Conservation (phyloP, 2,797 vertebrate genomes). For the Salmo trutta region DNA sequence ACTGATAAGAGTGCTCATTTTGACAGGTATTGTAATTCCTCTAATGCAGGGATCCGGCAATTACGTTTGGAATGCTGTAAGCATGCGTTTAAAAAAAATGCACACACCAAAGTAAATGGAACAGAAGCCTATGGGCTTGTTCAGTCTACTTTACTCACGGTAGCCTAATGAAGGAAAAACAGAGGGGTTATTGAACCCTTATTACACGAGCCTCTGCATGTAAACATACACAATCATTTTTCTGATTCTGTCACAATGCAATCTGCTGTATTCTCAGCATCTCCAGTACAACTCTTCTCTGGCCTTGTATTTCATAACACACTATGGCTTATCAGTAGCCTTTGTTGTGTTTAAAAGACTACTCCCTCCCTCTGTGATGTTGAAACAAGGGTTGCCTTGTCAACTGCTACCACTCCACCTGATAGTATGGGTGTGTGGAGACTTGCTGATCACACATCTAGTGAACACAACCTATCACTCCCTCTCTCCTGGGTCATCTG, state of each 20-base stretch:
- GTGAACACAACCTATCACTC: background rate
- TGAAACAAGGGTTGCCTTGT: constrained; percentile 6
- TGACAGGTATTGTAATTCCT: background rate
- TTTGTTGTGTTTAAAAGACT: background rate
- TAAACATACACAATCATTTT: no score
- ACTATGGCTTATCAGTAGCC: background rate
- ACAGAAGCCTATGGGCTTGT: background rate
- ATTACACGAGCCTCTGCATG: background rate
- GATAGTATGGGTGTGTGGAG: constrained; percentile 12
- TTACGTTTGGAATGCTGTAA: constrained; percentile 8
- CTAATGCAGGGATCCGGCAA: background rate
- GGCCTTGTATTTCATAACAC: background rate
- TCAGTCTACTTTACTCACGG: background rate
- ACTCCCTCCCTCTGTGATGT: background rate
- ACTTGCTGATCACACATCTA: constrained; percentile 1
- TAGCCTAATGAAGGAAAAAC: background rate
- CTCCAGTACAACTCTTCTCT: background rate
- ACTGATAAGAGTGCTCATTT: background rate
- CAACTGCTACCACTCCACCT: constrained; percentile 10
- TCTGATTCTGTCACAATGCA: no score
- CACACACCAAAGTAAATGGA: background rate
- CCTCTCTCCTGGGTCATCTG: constrained; percentile 7
- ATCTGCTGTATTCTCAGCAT: background rate
- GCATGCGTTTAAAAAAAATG: background rate
- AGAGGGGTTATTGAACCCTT: background rate